Evolutionary conservation across 2,797 vertebrate genomes (phyloP), one percentile per base, ranked within the genome.

Genomic region (Gambelia wislizenii): DNA sequence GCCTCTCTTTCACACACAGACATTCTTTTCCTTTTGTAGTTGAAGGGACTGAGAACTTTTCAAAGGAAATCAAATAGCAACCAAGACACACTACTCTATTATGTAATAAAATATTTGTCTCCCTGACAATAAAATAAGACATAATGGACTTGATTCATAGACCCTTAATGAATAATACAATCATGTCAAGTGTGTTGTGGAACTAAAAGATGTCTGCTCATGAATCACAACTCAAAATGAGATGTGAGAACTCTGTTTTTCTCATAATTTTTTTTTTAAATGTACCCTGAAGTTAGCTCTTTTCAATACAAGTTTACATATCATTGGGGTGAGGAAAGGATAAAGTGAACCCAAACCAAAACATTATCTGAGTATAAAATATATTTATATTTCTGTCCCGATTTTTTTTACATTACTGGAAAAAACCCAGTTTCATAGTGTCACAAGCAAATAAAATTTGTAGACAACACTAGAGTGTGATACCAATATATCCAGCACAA

Each of bases 161-260:
- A 82, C 3, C 20, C 39, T 1, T 79, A 92, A 91, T 67, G 5
- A 91, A 89, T 84, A 90, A 88, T 87, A 90, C 27, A 1, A 47
- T 16, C 1, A 12, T 67, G 1, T 44, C 77, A 33, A 3, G 90
- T 69, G 33, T 84, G 36, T 85, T 91, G 91, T 75, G 90, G 94
- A 93, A 44, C 67, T 54, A 85, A 88, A 86, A 91, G 91, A 84
- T 25, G 0, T 30, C 47, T 90, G 61, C 39, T 72, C 64, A 83
- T 90, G 64, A 96, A 89, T 89, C 83, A 42, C 12, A 92, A 78
- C 10, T 92, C 78, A 88, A 87, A 87, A 93, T 83, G 84, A 86
- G 54, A 89, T 85, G 78, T 91, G 84, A 56, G 36, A 64, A 87
- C 39, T 80, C 39, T 87, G 42, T 78, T 91, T 94, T 93, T 6